Evolutionary conservation across 2,888 invertebrate species (phyloP), one percentile per base, ranked within the genome.

Genomic region (Drosophila falleni): DNA sequence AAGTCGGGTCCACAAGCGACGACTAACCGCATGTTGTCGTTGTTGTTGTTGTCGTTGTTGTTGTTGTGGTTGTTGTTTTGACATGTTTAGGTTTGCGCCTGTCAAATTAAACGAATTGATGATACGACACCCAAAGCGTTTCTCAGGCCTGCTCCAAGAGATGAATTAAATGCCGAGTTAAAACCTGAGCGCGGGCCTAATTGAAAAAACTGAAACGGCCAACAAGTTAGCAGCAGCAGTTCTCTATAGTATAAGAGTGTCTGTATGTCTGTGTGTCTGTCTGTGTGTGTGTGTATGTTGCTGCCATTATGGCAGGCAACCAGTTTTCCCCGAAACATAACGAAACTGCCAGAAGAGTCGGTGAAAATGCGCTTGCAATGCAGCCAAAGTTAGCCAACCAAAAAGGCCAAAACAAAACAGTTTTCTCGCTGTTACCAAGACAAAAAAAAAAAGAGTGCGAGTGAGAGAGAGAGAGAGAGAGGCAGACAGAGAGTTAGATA

Each of bases 71-170:
- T 87, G 89, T 80, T 86, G 92, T 93, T 93, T 92, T 93, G 93
- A 92, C 92, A 93, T 93, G 92, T 93, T 93, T 92, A 92, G 92
- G 92, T 92, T 91, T 92, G 92, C 92, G 93, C 92, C 91, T 93
- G 93, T 93, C 93, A 93, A 93, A 93, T 93, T 93, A 93, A 92
- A 92, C 92, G 92, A 93, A 93, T 93, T 93, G 93, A 93, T 93
- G 93, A 92, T 93, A 92, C 93, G 92, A 93, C 92, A 92, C 92
- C 92, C 92, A 93, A 92, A 90, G 92, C 91, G 93, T 91, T 92
- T 93, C 92, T 91, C 91, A 92, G 91, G 92, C 86, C 81, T 33
- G 31, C 31, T 44, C 23, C 84, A 76, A 86, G 87, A 87, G 87
- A 87, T 86, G 86, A 86, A 86, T 86, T 86, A 89, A 86, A 86